These are phyloP conservation scores for Clinocottus analis DNA, from an alignment of 2,113 vertebrate species.

Conservation along the genomic window DNA sequence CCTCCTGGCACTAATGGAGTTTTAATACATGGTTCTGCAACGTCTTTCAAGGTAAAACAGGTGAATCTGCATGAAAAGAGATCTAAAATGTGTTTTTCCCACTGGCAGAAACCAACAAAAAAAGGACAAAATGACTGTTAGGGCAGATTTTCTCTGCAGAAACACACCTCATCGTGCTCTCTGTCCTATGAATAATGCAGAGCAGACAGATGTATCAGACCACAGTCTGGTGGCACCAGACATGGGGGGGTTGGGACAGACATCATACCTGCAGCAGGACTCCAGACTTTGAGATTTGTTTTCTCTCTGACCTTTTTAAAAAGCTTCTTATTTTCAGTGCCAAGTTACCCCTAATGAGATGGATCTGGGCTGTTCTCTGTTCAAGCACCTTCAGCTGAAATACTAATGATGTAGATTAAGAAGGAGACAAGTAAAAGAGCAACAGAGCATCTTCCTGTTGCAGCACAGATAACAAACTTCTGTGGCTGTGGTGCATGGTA, in stretches of 20 bases:
- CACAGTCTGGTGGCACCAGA: conserved; percentile 58
- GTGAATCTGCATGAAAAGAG: background rate
- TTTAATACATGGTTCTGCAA: background rate
- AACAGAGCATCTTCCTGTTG: conserved; percentile 11
- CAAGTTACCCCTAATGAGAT: conserved; percentile 59
- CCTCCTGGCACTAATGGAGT: background rate
- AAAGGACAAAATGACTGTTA: conserved; percentile 28
- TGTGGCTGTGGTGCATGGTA: background rate
- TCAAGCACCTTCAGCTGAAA: conserved; percentile 46
- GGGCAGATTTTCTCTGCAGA: conserved; percentile 22
- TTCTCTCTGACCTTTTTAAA: conserved; percentile 71
- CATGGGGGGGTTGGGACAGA: conserved; percentile 39
- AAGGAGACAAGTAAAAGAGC: conserved; percentile 29
- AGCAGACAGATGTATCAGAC: conserved; percentile 55
- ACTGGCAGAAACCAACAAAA: background rate
- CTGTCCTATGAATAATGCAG: conserved; percentile 64
- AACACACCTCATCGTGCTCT: conserved; percentile 41
- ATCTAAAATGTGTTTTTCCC: background rate
- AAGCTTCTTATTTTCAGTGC: conserved; percentile 60
- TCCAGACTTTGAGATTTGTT: conserved; percentile 59
- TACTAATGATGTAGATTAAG: conserved; percentile 47
- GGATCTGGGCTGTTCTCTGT: conserved; percentile 57
- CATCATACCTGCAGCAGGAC: conserved; percentile 54
- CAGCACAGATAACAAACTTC: background rate
- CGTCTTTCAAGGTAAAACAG: background rate